Conservation (phyloP, 2,888 invertebrate genomes). For the Spodoptera picta region DNA sequence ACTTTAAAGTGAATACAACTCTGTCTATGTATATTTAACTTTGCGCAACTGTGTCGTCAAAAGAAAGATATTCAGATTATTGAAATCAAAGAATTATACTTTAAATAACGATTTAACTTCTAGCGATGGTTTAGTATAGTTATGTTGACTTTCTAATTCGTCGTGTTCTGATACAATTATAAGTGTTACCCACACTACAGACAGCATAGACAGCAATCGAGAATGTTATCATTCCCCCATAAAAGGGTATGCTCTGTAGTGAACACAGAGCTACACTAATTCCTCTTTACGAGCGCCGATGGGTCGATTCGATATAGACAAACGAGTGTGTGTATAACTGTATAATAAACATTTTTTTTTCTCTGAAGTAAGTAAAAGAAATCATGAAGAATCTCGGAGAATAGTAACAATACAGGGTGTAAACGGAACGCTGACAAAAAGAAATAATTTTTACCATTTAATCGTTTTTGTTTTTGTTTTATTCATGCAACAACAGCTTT, state of each 20-base stretch:
- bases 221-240: constrained; percentile 63
- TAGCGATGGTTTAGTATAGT: no score
- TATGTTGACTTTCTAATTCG: not conserved
- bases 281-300: constrained; percentile 71
- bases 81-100: not conserved
- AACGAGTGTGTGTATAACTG: constrained; percentile 7
- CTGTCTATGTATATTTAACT: no score
- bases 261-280: constrained; percentile 64
- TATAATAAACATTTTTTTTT: constrained; percentile 45
- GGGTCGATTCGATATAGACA: constrained; percentile 57
- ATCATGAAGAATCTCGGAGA: not conserved
- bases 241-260: constrained; percentile 57
- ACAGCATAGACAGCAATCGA: constrained; percentile 32
- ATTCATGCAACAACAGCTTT: no score
- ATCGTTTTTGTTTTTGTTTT: no score
- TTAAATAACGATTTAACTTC: no score
- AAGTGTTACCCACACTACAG: constrained; percentile 53
- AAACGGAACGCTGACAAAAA: no score
- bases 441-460: no score
- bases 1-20: no score
- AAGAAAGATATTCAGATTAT: no score
- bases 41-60: no score
- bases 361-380: constrained; percentile 17
- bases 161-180: constrained; percentile 10
- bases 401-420: no score